Evolutionary conservation across 1,140 invertebrate genomes (phyloP), one percentile per base, ranked within the genome.

Genomic region (Bombus turneri): DNA sequence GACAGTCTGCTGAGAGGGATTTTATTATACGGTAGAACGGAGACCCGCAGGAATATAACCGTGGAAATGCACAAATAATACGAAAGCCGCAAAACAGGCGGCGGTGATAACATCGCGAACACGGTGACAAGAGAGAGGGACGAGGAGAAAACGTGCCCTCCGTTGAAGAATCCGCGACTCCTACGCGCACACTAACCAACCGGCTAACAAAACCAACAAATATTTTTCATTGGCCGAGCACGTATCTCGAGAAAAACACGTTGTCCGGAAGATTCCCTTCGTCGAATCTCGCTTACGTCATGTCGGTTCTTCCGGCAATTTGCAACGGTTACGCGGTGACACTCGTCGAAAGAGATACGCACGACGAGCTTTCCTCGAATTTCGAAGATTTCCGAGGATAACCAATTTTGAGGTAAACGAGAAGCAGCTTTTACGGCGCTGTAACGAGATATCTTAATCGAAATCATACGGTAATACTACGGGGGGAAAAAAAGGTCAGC

Each of bases 1-100:
- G 84, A 75, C 68, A 80, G 75, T 79, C 66, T 53, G 74, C 83
- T 37, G 80, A 72, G 79, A 90, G 86, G 77, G 82, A 90, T 90
- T 90, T 90, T 88, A 90, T 86, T 90, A 86, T 90, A 88, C 72
- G 74, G 57, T 81, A 76, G 68, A 84, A 76, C 74, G 88, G 77
- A 86, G 83, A 84, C 68, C 66, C 74, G 39, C 59, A 81, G 83
- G 86, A 79, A 83, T 86, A 86, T 82, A 85, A 87, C 83, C 88
- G 79, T 83, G 82, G 83, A 90, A 90, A 87, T 90, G 77, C 77
- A 80, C 83, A 88, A 90, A 88, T 90, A 90, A 88, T 86, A 77
- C 59, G 81, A 87, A 68, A 80, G 47, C 78, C 78, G 69, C 87
- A 79, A 79, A 90, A 89, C 85, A 89, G 78, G 43, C 83, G 75